phyloP scores from a whole-genome alignment of 2,113 vertebrate genomes.

The Myotis brandtii region DNA sequence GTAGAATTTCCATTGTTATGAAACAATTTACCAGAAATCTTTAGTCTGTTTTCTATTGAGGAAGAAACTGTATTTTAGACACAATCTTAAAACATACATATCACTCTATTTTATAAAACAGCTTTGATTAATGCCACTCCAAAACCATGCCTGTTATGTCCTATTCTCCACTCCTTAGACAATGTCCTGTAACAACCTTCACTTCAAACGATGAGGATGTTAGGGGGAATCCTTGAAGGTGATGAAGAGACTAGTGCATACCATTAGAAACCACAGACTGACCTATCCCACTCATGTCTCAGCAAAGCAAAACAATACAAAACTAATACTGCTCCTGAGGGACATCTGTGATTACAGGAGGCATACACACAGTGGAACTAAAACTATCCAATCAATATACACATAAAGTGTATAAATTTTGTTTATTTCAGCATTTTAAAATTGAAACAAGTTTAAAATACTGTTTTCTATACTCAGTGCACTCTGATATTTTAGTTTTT shows the following conservation, averaged over 20 bases:
- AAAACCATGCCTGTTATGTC: neutral
- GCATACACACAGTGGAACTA: neutral
- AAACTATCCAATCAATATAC: neutral
- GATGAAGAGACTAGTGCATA: neutral
- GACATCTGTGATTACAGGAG: neutral
- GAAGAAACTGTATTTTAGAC: constrained; percentile 24
- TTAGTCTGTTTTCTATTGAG: constrained; percentile 52
- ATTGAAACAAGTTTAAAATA: neutral
- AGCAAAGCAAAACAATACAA: constrained; percentile 17
- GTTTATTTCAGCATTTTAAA: constrained; percentile 13
- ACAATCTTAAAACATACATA: constrained; percentile 42
- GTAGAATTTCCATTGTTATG: constrained; percentile 61
- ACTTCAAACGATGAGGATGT: neutral
- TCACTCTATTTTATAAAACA: neutral
- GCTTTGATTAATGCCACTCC: neutral
- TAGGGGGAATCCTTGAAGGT: neutral
- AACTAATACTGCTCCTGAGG: neutral
- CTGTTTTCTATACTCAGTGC: neutral
- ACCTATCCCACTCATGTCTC: neutral
- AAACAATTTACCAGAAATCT: constrained; percentile 71
- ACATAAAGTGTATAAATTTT: neutral
- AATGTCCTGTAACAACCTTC: neutral
- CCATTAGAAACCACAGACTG: neutral
- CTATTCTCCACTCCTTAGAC: neutral
- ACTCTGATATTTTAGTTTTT: constrained; percentile 17